Percentiles rank a stretch among this genome's conserved stretches.
phyloP scores from a whole-genome alignment of 2,113 vertebrate species.

The Chaetodon trifascialis region DNA sequence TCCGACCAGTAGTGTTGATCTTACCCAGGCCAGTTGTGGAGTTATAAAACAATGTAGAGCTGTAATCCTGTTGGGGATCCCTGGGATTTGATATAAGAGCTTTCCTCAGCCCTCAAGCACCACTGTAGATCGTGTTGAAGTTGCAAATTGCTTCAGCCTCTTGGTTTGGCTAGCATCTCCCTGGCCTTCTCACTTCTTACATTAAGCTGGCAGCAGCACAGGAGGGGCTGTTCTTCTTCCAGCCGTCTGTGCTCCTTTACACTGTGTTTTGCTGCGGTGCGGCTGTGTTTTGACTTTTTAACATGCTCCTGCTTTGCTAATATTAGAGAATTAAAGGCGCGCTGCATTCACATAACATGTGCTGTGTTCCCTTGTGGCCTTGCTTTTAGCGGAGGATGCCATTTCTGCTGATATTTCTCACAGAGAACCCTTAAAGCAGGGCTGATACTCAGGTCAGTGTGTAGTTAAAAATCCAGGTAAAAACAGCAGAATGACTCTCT shows the following conservation, averaged over 20 bases:
- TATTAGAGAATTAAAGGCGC: slow-evolving; percentile 14
- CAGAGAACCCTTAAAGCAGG: slow-evolving; percentile 41
- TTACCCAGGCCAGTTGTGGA: slow-evolving; percentile 23
- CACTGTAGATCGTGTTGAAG: slow-evolving; percentile 65
- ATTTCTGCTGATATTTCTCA: slow-evolving; percentile 38
- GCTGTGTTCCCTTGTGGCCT: slow-evolving; percentile 17
- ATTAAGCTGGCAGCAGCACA: slow-evolving; percentile 38
- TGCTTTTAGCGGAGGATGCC: slow-evolving; percentile 28
- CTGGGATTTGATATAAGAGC: slow-evolving; percentile 68
- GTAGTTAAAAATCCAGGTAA: slow-evolving; percentile 57
- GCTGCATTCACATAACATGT: not conserved
- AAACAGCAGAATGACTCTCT: slow-evolving; percentile 60
- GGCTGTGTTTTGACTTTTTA: slow-evolving; percentile 15
- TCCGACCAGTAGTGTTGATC: slow-evolving; percentile 21
- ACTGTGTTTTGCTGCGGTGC: not conserved
- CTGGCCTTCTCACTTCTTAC: slow-evolving; percentile 39
- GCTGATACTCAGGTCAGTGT: slow-evolving; percentile 36
- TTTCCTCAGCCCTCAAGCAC: slow-evolving; percentile 60
- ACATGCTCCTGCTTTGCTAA: slow-evolving; percentile 6
- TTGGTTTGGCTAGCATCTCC: slow-evolving; percentile 38
- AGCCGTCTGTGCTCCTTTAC: slow-evolving; percentile 8
- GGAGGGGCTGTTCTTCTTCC: slow-evolving; percentile 41
- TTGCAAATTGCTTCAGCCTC: slow-evolving; percentile 69
- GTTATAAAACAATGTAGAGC: slow-evolving; percentile 45
- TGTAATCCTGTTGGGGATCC: slow-evolving; percentile 67